A percentile compares a stretch with the other conserved stretches of the same genome.
Evolutionary conservation across 2,113 vertebrate species (phyloP).

Genomic region (Martes martes): DNA sequence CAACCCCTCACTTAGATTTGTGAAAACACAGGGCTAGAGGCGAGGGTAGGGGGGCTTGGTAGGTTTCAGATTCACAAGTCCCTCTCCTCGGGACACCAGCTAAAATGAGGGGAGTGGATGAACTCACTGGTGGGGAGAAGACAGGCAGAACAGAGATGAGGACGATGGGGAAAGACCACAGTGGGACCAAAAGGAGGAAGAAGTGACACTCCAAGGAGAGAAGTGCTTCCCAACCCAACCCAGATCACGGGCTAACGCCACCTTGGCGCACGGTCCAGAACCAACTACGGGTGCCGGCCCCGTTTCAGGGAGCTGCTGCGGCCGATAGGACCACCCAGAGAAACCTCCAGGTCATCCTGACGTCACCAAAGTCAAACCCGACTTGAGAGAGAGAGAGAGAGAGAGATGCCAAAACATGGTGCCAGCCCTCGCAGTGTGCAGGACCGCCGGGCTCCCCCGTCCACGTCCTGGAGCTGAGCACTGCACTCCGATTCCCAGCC

Average conservation of each 20-base stretch:
- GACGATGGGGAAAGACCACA: not conserved
- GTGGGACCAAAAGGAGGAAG: not conserved
- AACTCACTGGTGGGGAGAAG: not conserved
- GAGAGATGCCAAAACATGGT: not conserved
- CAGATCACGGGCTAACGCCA: not conserved
- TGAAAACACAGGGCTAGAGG: not conserved
- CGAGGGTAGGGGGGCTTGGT: not conserved
- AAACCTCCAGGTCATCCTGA: not conserved
- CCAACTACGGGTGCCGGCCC: not conserved
- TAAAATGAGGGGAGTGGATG: not conserved
- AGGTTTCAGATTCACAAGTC: not conserved
- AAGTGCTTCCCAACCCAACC: not conserved
- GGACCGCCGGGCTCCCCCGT: no score
- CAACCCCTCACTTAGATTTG: not conserved
- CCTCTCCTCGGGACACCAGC: not conserved
- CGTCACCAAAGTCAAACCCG: not conserved
- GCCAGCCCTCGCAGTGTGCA: not conserved
- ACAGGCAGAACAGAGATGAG: no score
- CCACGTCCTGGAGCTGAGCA: not conserved
- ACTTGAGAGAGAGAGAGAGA: not conserved
- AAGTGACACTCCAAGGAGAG: not conserved
- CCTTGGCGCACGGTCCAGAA: not conserved
- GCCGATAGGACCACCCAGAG: not conserved
- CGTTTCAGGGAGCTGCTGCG: not conserved
- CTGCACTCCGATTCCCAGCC: no score